Base-by-base conservation (phyloP, 2,113 vertebrate genomes). In the Apodemus speciosus region DNA sequence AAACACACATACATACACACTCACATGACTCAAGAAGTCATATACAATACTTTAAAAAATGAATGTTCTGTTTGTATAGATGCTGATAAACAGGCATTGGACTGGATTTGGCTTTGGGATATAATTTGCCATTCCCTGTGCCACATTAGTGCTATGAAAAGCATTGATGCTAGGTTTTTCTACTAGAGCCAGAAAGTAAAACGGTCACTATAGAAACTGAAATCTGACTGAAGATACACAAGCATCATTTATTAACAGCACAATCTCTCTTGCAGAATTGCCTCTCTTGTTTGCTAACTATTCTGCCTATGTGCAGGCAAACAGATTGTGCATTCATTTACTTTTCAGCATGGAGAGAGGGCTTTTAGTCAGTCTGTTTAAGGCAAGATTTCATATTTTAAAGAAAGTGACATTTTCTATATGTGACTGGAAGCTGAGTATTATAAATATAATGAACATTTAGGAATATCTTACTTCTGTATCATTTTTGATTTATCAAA, bases 401-500 rank as follows among this genome's bases (percentile, higher is more conserved):
- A 92, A 69, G 64, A 51, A 93, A 89, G 76, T 92, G 88, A 77
- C 56, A 94, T 95, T 95, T 93, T 85, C 66, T 68, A 38, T 30
- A 27, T 62, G 49, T 80, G 30, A 89, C n/a, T 66, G 51, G 58
- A 94, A 94, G 3, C 49, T 40, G 76, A 88, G 77, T 49, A 85
- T 86, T 92, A 83, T 89, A 92, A 92, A 92, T 93, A 66, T 68
- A 92, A 72, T 71, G 89, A 87, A 43, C 85, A 68, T 85, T 85
- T 88, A 93, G 64, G 51, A 91, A 66, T 83, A 94, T 79, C 66
- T 92, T 81, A 68, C 15, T 94, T 92, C 62, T 88, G 85, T 15
- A 88, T 93, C 86, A 79, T 89, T 96, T 88, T 91, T 90, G 93
- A 92, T 91, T 93, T 75, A 79, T 90, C 73, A 27, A 90, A 95